Percentiles rank a stretch among this genome's conserved stretches.
Conservation (phyloP, 2,113 vertebrate genomes). For the Acrocephalus arundinaceus region DNA sequence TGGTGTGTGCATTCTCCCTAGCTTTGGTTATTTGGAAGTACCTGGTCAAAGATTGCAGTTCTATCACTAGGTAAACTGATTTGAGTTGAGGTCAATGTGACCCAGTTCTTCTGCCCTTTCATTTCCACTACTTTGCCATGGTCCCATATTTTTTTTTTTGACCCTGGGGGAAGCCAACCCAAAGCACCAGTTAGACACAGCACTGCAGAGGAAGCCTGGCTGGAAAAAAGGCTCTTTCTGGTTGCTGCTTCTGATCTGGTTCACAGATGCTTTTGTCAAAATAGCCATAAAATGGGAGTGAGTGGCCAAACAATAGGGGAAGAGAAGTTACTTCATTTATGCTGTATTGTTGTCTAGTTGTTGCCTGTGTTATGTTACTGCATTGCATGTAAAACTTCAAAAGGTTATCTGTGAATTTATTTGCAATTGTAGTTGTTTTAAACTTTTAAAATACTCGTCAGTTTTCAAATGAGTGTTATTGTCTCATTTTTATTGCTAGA, state of each 20-base stretch:
- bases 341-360: not conserved
- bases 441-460: not conserved
- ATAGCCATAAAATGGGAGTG: not conserved
- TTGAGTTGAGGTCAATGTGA: not conserved
- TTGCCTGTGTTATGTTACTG: not conserved
- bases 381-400: not conserved
- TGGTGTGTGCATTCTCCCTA: not conserved
- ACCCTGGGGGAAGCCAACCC: not conserved
- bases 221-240: not conserved
- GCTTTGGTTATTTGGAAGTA: not conserved
- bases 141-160: not conserved
- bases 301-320: not conserved
- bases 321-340: not conserved
- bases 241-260: not conserved
- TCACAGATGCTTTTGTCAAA: not conserved
- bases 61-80: not conserved
- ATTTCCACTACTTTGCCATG: not conserved
- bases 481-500: not conserved
- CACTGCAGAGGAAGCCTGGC: not conserved
- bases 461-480: not conserved
- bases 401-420: not conserved
- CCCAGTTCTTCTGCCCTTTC: not conserved
- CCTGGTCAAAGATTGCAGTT: not conserved
- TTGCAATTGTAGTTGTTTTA: not conserved
- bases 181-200: not conserved